Percentiles rank a stretch among this genome's conserved stretches.
Evolutionary conservation across 2,888 invertebrate genomes (phyloP).

Genomic region (Acronicta aceris): DNA sequence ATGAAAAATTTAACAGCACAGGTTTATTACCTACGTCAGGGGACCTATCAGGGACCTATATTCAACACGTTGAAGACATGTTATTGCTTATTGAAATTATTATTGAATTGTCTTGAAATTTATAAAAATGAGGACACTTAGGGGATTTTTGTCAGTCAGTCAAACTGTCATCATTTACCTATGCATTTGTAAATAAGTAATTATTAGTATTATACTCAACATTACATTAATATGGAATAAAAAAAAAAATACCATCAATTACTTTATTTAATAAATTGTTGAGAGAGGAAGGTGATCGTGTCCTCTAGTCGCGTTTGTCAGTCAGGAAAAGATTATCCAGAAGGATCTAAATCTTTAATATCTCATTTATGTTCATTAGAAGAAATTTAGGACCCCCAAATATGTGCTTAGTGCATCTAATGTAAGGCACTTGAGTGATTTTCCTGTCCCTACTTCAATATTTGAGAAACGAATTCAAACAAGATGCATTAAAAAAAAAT

Average conservation of each 20-base stretch:
- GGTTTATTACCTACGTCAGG: slow-evolving; percentile 48
- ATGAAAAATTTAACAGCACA: neutral
- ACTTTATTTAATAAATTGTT: neutral
- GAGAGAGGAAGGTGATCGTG: slow-evolving; percentile 10
- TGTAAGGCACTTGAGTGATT: slow-evolving; percentile 29
- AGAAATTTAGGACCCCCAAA: slow-evolving; percentile 13
- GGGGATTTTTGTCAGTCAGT: slow-evolving; percentile 15
- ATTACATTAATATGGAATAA: neutral
- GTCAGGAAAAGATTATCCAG: slow-evolving; percentile 10
- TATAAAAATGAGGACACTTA: slow-evolving; percentile 9
- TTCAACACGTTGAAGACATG: slow-evolving; percentile 36
- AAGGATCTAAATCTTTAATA: too few species aligned
- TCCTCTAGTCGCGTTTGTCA: slow-evolving; percentile 46
- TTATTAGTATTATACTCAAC: neutral
- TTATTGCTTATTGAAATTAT: too few species aligned
- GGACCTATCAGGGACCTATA: slow-evolving; percentile 32
- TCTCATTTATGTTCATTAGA: neutral
- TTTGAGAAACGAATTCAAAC: neutral
- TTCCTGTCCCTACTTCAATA: neutral
- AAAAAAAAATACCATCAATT: neutral
- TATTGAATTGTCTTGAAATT: too few species aligned
- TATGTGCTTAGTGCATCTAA: neutral
- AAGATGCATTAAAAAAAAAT: neutral
- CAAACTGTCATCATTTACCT: slow-evolving; percentile 22
- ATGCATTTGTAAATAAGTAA: slow-evolving; percentile 14